These are phyloP conservation scores for Cataglyphis albicans DNA, from an alignment of 2,888 invertebrate species.

Conservation along the genomic window DNA sequence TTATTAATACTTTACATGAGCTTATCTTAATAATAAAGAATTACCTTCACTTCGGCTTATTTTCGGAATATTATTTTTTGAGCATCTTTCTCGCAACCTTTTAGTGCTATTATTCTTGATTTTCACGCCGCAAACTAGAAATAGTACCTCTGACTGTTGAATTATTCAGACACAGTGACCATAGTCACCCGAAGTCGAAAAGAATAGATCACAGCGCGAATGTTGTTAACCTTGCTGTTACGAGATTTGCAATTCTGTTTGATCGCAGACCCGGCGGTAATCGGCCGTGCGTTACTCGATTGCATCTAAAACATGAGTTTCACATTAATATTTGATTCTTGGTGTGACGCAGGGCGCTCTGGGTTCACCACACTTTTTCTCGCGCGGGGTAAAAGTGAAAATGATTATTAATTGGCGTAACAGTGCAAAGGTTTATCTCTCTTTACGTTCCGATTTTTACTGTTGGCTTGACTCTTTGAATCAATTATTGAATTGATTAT, in stretches of 20 bases:
- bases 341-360: background rate
- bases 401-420: constrained; percentile 40
- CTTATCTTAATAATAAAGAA: background rate
- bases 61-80: background rate
- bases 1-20: background rate
- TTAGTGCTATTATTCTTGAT: background rate
- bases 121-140: background rate
- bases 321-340: constrained; percentile 15
- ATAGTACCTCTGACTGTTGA: background rate
- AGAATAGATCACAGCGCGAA: constrained; percentile 66
- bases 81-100: background rate
- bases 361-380: constrained; percentile 36
- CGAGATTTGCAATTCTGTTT: constrained; percentile 50
- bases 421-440: constrained; percentile 33
- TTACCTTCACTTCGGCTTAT: background rate
- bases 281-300: constrained; percentile 27
- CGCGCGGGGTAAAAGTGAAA: constrained; percentile 59
- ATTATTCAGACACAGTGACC: background rate
- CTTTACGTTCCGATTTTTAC: constrained; percentile 21
- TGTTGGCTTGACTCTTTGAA: background rate
- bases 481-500: constrained; percentile 14
- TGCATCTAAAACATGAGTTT: constrained; percentile 29
- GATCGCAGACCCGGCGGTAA: background rate
- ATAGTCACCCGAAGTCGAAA: background rate
- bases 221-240: constrained; percentile 78